These are phyloP conservation scores for Cyprichromis sp. DNA, from an alignment of 2,113 vertebrate genomes.

Conservation along the genomic window DNA sequence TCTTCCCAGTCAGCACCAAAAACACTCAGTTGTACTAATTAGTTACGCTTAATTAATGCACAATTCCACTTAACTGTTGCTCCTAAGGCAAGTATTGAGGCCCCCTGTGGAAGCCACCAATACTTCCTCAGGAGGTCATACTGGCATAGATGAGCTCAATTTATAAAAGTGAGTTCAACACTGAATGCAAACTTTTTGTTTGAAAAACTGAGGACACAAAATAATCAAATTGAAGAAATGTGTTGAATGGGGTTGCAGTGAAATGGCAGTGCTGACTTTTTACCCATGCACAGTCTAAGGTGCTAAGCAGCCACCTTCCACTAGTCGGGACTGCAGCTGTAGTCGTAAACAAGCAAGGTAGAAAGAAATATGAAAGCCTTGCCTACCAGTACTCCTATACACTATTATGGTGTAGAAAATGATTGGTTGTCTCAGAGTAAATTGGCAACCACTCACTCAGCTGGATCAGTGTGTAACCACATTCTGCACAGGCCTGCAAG, in stretches of 20 bases:
- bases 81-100: neutral
- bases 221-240: neutral
- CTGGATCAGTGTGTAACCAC: neutral
- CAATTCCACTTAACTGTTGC: neutral
- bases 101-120: neutral
- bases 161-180: neutral
- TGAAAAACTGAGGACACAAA: neutral
- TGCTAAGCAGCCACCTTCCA: neutral
- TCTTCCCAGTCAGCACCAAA: neutral
- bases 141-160: neutral
- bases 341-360: neutral
- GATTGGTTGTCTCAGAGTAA: neutral
- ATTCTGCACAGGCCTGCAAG: neutral
- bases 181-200: neutral
- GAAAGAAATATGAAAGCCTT: neutral
- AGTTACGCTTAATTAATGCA: neutral
- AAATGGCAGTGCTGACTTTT: neutral
- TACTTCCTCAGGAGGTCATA: neutral
- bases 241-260: neutral
- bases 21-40: neutral
- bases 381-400: neutral
- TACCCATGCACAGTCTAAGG: neutral
- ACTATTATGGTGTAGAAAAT: neutral
- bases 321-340: neutral
- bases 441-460: neutral